A percentile compares a stretch with the other conserved stretches of the same genome.
Conservation (phyloP, 2,113 vertebrate genomes). For the Oenanthe melanoleuca region DNA sequence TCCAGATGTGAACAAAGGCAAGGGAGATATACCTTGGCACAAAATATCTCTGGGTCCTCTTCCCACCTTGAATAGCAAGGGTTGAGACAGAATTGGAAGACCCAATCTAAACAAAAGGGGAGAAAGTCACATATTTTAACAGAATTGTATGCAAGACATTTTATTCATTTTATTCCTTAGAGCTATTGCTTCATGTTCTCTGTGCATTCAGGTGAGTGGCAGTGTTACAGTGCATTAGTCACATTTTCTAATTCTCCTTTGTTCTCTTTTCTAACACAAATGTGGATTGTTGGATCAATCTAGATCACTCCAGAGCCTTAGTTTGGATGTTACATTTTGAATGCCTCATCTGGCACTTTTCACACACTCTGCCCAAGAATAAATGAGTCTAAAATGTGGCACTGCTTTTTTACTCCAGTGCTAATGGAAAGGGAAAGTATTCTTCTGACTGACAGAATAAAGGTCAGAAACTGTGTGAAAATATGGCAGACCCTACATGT, state of each 20-base stretch:
- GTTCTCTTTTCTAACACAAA: not conserved
- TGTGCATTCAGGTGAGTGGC: not conserved
- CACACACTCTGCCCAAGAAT: not conserved
- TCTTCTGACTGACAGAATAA: not conserved
- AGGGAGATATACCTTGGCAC: not conserved
- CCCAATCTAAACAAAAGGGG: not conserved
- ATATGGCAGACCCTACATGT: not conserved
- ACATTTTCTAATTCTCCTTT: not conserved
- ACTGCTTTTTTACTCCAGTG: not conserved
- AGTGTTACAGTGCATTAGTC: not conserved
- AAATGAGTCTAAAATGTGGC: not conserved
- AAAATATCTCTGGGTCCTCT: rapidly evolving
- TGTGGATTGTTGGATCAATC: not conserved
- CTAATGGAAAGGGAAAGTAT: not conserved
- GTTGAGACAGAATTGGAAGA: not conserved
- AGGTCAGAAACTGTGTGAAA: slow-evolving; percentile 9
- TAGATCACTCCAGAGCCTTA: not conserved
- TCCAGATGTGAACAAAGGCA: not conserved
- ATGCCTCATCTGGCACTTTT: not conserved
- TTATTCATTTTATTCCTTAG: not conserved
- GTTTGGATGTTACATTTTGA: not conserved
- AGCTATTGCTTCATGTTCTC: not conserved
- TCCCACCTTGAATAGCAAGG: not conserved
- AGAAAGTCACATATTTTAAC: not conserved
- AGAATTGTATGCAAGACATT: not conserved